phyloP scores from a whole-genome alignment of 2,888 invertebrate species.

The Conus canariensis region DNA sequence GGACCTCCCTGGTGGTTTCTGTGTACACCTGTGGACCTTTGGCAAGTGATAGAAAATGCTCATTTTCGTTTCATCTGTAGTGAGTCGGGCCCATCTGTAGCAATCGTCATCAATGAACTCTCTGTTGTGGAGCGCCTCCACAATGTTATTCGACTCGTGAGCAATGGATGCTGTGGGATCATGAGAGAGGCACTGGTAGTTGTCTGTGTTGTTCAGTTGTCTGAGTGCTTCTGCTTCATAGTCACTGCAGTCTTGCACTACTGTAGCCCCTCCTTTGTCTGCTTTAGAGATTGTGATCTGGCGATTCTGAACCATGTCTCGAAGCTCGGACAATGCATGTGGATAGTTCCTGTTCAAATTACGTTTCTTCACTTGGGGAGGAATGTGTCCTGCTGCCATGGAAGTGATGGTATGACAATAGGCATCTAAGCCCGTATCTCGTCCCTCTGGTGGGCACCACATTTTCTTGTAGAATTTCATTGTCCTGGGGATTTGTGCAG shows the following conservation, averaged over 20 bases:
- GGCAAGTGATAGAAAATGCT: conserved; percentile 15
- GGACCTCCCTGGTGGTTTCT: conserved; percentile 2
- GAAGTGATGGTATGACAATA: conserved; percentile 10
- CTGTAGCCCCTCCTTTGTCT: conserved; percentile 14
- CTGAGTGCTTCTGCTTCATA: conserved; percentile 6
- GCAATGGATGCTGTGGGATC: not conserved
- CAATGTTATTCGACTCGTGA: not conserved
- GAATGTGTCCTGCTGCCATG: conserved; percentile 10
- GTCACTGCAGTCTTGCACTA: conserved; percentile 1
- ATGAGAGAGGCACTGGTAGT: conserved; percentile 2
- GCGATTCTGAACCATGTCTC: not conserved
- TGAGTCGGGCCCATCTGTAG: conserved; percentile 3
- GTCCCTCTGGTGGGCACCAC: conserved; percentile 2
- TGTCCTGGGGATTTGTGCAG: conserved; percentile 4
- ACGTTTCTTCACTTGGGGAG: not conserved
- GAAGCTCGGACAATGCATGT: not conserved
- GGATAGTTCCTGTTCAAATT: not conserved
- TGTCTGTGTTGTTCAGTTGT: conserved; percentile 12
- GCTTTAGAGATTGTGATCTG: not conserved
- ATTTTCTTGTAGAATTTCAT: conserved; percentile 9
- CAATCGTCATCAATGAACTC: not conserved
- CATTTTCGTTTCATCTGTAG: not conserved
- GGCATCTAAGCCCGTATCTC: not conserved
- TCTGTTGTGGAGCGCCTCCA: not conserved
- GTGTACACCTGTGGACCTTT: not conserved